A percentile compares a stretch with the other conserved stretches of the same genome.
Evolutionary conservation across 2,113 vertebrate genomes (phyloP).

Genomic region (Lucifuga dentata): DNA sequence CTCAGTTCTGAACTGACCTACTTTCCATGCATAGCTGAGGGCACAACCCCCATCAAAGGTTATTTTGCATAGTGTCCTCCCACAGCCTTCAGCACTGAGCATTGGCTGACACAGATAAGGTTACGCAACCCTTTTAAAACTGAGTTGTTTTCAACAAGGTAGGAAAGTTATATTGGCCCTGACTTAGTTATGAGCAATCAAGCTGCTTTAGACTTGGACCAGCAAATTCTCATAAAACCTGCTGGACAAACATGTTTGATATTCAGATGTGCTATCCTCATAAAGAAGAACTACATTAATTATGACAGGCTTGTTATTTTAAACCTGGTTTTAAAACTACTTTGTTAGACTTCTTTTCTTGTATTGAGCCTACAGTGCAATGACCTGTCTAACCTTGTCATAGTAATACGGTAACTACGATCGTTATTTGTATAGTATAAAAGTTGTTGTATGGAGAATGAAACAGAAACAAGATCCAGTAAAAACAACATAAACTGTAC

Average conservation of each 20-base stretch:
- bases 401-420: no score
- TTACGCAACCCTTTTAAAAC: slow-evolving; percentile 59
- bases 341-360: no score
- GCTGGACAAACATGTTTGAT: neutral
- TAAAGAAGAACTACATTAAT: neutral
- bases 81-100: slow-evolving; percentile 31
- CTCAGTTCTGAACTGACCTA: slow-evolving; percentile 61
- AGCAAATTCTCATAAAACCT: slow-evolving; percentile 16
- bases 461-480: no score
- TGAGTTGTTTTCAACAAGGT: neutral
- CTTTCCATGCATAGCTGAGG: slow-evolving; percentile 72
- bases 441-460: no score
- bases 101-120: slow-evolving; percentile 19
- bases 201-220: slow-evolving; percentile 24
- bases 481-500: no score
- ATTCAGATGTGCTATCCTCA: neutral
- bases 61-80: slow-evolving; percentile 42
- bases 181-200: slow-evolving; percentile 10
- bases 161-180: neutral
- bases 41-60: slow-evolving; percentile 40
- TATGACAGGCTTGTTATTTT: no score
- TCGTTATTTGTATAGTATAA: no score
- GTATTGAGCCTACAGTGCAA: no score
- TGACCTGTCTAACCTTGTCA: no score
- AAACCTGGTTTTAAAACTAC: no score